phyloP scores from a whole-genome alignment of 2,113 vertebrate species.

The Malurus melanocephalus region DNA sequence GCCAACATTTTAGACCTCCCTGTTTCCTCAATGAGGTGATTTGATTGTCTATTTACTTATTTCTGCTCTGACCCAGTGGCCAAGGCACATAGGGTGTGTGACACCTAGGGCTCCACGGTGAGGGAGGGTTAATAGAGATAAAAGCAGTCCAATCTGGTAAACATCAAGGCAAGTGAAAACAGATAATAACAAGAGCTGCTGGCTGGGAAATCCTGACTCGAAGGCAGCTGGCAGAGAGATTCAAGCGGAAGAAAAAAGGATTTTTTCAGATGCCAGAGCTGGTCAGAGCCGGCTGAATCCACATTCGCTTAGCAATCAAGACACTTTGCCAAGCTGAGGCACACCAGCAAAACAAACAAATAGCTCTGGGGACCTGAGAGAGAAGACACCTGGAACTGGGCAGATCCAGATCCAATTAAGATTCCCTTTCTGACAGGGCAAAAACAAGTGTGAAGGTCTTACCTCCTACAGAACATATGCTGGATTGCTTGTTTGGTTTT shows the following conservation, averaged over 20 bases:
- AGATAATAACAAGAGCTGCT: conserved; percentile 45
- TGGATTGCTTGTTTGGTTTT: not conserved
- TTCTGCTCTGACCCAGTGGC: not conserved
- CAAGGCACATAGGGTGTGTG: not conserved
- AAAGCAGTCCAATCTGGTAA: conserved; percentile 41
- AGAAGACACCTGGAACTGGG: conserved; percentile 24
- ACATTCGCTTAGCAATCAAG: not conserved
- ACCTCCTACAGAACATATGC: not conserved
- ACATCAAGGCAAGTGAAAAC: conserved; percentile 38
- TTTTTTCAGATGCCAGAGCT: conserved; percentile 49
- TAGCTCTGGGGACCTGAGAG: not conserved
- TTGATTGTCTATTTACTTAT: not conserved
- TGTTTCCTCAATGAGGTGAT: not conserved
- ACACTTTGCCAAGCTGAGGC: not conserved
- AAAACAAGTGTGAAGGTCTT: not conserved
- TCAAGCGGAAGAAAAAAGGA: conserved; percentile 37
- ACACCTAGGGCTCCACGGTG: not conserved
- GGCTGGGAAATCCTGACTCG: conserved; percentile 40
- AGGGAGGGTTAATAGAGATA: conserved; percentile 2
- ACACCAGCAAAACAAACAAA: conserved; percentile 1
- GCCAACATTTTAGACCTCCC: not conserved
- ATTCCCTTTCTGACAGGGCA: not conserved
- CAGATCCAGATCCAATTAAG: not conserved
- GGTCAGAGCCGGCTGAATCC: conserved; percentile 50
- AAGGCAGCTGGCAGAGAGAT: conserved; percentile 50